Evolutionary conservation across 92 coral and sea anemone genomes (phyloP), one percentile per base, ranked within the genome.

Genomic region (Porites rus): DNA sequence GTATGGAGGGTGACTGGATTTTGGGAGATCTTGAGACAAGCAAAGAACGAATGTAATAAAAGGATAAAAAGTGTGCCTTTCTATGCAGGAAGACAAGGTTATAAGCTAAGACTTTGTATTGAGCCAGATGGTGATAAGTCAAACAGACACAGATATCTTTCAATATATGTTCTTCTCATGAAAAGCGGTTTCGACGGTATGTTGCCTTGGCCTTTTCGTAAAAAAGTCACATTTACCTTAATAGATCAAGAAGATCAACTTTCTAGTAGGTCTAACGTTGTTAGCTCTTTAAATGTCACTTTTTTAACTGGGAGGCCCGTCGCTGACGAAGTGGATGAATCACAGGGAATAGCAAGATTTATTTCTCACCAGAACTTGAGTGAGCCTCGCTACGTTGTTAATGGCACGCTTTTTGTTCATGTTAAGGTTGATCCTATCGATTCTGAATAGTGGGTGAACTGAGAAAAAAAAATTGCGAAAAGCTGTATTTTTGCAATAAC

Each of bases 201-300:
- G 0, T 9, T 89, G 52, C 86, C 85, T 1, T 89, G 89, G 92
- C 92, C 92, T 1, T 89, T 84, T 72, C 72, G 61, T 2, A 18
- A 46, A 9, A 70, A 79, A 16, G 81, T 89, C 59, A 78, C 71
- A 56, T 84, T 89, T 51, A 52, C 83, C 1, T 65, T 88, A 14
- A 69, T 88, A 19, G 82, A 89, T 56, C 92, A 89, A 64, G 56
- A 43, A 14, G 63, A 79, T 17, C 25, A 51, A 19, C 31, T 11
- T 52, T 1, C 46, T 14, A 22, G 65, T 1, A 22, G 85, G 19
- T 19, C 38, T n/a, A 88, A 88, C 66, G 80, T 89, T 20, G 58
- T 78, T 0, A 43, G 51, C 61, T 71, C 4, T 67, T 84, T 28
- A 51, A 60, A 54, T 54, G 59, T 54, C 10, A 54, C 59, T 1